Base-by-base conservation (phyloP, 2,113 vertebrate species). In the Rhynchopsitta pachyrhyncha region DNA sequence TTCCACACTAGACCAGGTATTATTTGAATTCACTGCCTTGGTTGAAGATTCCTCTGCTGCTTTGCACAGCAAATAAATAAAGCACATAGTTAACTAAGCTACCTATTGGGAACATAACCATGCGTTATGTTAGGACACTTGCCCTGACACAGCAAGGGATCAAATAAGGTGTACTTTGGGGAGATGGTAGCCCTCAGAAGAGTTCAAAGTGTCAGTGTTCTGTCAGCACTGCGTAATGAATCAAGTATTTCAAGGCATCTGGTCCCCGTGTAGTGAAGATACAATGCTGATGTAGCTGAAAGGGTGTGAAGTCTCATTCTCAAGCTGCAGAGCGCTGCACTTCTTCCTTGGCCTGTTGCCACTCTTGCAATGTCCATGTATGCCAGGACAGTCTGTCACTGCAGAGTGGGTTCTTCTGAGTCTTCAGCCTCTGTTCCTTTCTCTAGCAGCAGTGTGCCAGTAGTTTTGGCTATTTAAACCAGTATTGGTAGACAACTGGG, bases 41-140 rank as follows among this genome's bases (percentile, higher is more conserved):
- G 20, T 2, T 77, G 59, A 67, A 90, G 84, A 77, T n/a, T 77
- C 49, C n/a, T 50, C 46, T 2, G 1, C 31, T 74, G 50, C 23
- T 77, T 86, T 29, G 37, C 17, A n/a, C 31, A 63, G 41, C 16
- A 46, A 63, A 73, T 25, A 85, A 59, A 66, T 9, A 47, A 73
- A 60, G 19, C n/a, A 53, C 14, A 15, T 8, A 25, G 23, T 57
- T 93, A 93, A 46, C 31, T 19, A 29, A 77, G 28, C 44, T 46
- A n/a, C n/a, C 59, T 57, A 3, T 67, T 18, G 23, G 78, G 53
- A 90, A 28, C 41, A 13, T 35, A 82, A 75, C 44, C 44, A 53
- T 0, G 0, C 0, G 0, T 50, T n/a, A n/a, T n/a, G n/a, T 52
- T 39, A 25, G 57, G 16, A 49, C 20, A 27, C 59, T 50, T 86